These are phyloP conservation scores for Orthosia cruda DNA, from an alignment of 2,888 invertebrate species.

Conservation along the genomic window DNA sequence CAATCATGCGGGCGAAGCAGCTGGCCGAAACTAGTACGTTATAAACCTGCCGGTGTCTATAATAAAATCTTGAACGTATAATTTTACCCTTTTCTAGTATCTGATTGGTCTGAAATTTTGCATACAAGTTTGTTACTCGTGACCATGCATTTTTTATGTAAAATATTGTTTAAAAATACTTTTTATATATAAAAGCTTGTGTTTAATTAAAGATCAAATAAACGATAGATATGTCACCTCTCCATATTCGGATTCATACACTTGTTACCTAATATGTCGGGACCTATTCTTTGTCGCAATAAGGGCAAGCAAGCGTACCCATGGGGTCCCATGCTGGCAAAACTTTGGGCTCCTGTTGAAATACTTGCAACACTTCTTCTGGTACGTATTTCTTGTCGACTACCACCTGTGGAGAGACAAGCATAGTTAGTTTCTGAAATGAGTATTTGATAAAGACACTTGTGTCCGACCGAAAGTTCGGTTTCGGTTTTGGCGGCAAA, in stretches of 20 bases:
- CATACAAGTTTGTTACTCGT: no score
- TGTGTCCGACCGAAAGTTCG: no score
- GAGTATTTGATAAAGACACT: not conserved
- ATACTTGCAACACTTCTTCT: conserved; percentile 94
- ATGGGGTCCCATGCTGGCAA: conserved; percentile 99
- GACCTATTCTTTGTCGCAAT: conserved; percentile 79
- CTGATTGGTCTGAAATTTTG: no score
- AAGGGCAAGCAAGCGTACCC: conserved; percentile 94
- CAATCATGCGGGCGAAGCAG: no score
- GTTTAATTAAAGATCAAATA: not conserved
- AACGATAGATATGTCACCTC: conserved; percentile 30
- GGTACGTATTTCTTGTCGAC: conserved; percentile 96
- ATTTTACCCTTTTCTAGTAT: no score
- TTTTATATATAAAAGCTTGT: not conserved
- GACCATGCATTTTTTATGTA: no score
- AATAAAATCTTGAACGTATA: no score
- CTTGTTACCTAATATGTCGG: conserved; percentile 10
- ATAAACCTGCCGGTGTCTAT: no score
- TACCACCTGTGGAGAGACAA: conserved; percentile 91
- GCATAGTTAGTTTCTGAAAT: not conserved
- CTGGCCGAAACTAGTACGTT: no score
- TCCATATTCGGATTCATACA: not conserved
- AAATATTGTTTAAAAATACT: not conserved
- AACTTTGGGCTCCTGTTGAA: conserved; percentile 94
- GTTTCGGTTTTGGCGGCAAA: no score